phyloP scores from a whole-genome alignment of 2,113 vertebrate species.

The Phyllostomus discolor region DNA sequence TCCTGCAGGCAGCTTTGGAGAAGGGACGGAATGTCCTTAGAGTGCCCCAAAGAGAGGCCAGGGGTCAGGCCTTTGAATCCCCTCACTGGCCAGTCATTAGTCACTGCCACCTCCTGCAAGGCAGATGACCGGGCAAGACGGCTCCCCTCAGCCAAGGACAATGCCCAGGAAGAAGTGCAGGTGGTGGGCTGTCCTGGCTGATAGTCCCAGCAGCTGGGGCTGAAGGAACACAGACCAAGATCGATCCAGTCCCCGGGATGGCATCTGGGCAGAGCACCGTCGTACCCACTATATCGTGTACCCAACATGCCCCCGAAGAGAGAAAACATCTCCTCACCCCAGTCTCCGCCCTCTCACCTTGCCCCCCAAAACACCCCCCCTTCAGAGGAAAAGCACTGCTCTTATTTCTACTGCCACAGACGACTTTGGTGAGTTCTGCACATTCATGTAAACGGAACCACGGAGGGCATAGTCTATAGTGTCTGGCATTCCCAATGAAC shows the following conservation, averaged over 20 bases:
- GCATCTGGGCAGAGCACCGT: not conserved
- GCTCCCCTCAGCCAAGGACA: not conserved
- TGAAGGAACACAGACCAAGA: not conserved
- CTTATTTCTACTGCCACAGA: not conserved
- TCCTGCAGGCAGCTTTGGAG: not conserved
- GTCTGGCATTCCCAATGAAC: not conserved
- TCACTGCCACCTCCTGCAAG: not conserved
- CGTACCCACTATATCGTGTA: not conserved
- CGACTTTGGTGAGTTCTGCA: not conserved
- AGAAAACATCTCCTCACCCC: not conserved
- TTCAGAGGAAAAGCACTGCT: not conserved
- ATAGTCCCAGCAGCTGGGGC: not conserved
- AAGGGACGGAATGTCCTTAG: not conserved
- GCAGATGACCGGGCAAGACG: not conserved
- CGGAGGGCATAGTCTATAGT: not conserved
- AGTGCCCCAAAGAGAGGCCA: not conserved
- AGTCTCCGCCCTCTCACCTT: not conserved
- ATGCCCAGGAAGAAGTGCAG: not conserved
- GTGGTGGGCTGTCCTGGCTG: not conserved
- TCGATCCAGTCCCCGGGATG: not conserved
- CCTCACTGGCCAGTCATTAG: not conserved
- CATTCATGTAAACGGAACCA: not conserved
- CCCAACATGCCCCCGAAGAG: not conserved
- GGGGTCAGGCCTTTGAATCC: not conserved
- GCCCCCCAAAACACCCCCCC: accelerated